Evolutionary conservation across 2,113 vertebrate genomes (phyloP).

Genomic region (Dascyllus trimaculatus): DNA sequence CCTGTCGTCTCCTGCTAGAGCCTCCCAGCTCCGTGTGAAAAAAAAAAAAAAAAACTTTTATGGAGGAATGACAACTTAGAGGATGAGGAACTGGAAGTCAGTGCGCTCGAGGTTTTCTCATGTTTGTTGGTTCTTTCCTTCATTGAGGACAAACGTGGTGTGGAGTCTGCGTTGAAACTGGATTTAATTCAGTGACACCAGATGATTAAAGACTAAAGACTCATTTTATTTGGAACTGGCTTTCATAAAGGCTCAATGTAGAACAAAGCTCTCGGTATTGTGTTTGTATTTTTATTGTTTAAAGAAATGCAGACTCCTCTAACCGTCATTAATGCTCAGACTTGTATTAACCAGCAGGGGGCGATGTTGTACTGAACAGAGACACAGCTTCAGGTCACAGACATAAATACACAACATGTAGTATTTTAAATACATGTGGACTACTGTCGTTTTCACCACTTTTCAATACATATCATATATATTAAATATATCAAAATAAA

Average conservation of each 20-base stretch:
- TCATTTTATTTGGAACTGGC: background rate
- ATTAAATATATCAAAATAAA: too few species aligned
- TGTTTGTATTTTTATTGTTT: background rate
- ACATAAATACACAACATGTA: background rate
- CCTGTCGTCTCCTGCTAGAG: constrained; percentile 84
- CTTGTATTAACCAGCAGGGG: constrained; percentile 58
- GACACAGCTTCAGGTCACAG: background rate
- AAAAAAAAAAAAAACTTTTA: background rate
- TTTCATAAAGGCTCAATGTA: background rate
- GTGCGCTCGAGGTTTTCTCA: background rate
- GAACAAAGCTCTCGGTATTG: background rate
- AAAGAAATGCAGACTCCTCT: background rate
- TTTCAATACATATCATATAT: too few species aligned
- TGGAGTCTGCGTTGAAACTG: background rate
- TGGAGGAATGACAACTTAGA: background rate
- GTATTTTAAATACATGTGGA: too few species aligned
- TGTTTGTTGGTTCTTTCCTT: background rate
- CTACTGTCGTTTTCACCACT: too few species aligned
- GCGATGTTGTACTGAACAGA: constrained; percentile 47
- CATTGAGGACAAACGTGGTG: background rate
- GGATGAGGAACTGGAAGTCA: background rate
- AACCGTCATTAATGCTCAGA: background rate
- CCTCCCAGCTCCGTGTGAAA: background rate
- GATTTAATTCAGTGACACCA: background rate
- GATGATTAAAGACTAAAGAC: too few species aligned